Percentiles rank a stretch among this genome's conserved stretches.
Conservation (phyloP, 2,888 invertebrate genomes). For the Sclerodermus sp. region DNA sequence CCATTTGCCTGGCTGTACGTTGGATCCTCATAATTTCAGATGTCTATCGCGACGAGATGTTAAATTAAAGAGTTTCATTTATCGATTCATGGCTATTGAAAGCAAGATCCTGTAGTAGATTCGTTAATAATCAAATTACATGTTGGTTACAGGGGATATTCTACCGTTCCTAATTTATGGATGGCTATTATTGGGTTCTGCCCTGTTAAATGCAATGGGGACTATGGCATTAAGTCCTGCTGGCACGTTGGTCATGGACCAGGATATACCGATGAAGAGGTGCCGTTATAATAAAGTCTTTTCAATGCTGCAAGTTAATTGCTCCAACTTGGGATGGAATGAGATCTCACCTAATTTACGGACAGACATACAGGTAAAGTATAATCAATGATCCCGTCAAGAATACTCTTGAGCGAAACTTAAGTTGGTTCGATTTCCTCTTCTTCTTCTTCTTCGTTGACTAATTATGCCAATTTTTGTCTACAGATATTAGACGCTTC, state of each 20-base stretch:
- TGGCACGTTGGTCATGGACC: constrained; percentile 32
- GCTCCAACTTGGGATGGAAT: constrained; percentile 58
- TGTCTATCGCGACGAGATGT: too few relatives aligned
- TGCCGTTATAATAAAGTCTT: constrained; percentile 62
- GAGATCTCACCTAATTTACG: constrained; percentile 60
- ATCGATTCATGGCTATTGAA: too few relatives aligned
- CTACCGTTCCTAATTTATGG: not conserved
- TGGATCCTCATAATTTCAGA: too few relatives aligned
- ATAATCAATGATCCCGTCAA: not conserved
- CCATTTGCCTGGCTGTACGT: too few relatives aligned
- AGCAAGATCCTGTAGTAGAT: too few relatives aligned
- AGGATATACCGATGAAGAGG: constrained; percentile 35
- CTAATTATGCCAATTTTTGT: constrained; percentile 16
- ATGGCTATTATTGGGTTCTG: constrained; percentile 30
- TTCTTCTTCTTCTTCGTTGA: not conserved
- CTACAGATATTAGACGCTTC: constrained; percentile 65
- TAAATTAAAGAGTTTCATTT: too few relatives aligned
- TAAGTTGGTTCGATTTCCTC: too few relatives aligned
- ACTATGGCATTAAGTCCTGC: constrained; percentile 20
- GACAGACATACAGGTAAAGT: constrained; percentile 61
- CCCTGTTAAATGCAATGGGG: constrained; percentile 10
- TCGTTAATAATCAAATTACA: too few relatives aligned
- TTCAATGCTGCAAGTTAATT: constrained; percentile 63
- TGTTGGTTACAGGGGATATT: too few relatives aligned
- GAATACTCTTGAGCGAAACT: not conserved